Evolutionary conservation across 2,888 invertebrate genomes (phyloP).

Genomic region (Byasa hedistus): DNA sequence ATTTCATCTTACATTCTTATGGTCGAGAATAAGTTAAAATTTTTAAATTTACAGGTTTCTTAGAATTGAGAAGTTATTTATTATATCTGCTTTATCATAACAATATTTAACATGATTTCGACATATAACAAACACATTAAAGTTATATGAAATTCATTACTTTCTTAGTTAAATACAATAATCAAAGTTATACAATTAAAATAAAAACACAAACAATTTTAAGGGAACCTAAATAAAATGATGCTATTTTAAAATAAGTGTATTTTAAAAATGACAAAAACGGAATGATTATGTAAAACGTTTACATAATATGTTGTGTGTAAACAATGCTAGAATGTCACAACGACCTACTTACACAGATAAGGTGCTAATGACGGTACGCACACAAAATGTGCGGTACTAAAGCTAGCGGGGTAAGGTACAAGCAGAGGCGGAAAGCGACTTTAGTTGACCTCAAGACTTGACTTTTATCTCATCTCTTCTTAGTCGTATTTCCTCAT

Average conservation of each 20-base stretch:
- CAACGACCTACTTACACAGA: slow-evolving; percentile 45
- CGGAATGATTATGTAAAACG: slow-evolving; percentile 21
- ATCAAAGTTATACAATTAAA: background rate
- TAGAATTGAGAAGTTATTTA: background rate
- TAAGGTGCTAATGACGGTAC: slow-evolving; percentile 42
- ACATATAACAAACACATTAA: no score
- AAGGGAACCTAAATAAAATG: background rate
- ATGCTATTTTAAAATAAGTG: no score
- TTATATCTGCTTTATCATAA: no score
- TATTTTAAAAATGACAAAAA: slow-evolving; percentile 11
- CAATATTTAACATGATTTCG: no score
- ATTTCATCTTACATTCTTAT: background rate
- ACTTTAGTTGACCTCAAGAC: no score
- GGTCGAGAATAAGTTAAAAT: background rate
- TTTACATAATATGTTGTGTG: slow-evolving; percentile 25
- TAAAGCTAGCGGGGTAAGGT: slow-evolving; percentile 4
- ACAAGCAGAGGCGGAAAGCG: slow-evolving; percentile 2
- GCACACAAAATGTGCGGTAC: slow-evolving; percentile 24
- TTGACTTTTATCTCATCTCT: no score
- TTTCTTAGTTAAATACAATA: no score
- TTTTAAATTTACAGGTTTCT: background rate
- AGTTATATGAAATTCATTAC: no score
- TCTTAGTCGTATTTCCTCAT: no score
- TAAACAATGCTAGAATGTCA: slow-evolving; percentile 43
- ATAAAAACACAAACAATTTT: background rate